Conservation (phyloP, 2,797 vertebrate genomes). For the Botia kubotai region DNA sequence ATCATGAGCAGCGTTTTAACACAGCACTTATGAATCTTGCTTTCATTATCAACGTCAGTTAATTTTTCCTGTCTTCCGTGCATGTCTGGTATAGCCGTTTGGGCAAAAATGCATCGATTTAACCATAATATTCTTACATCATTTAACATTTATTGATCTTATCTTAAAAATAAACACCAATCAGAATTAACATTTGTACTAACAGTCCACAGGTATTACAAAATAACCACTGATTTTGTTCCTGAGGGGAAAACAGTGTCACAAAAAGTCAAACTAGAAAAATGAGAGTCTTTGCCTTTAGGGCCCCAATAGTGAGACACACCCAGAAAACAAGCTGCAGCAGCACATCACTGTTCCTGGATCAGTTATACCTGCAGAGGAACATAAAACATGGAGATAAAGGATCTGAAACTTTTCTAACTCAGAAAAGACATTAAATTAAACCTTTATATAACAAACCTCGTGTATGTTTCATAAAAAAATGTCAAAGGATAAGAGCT, state of each 20-base stretch:
- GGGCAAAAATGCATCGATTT: not conserved
- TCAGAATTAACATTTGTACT: not conserved
- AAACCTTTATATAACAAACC: not conserved
- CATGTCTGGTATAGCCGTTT: not conserved
- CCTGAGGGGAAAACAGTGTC: not conserved
- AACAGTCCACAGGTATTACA: not conserved
- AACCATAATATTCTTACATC: not conserved
- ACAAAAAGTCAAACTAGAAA: not conserved
- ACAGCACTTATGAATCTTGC: too few species aligned
- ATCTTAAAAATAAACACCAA: too few species aligned
- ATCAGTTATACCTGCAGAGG: not conserved
- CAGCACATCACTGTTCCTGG: not conserved
- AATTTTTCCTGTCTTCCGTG: too few species aligned
- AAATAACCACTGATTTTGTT: not conserved
- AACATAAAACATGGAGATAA: not conserved
- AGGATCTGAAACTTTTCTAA: not conserved
- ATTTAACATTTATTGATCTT: too few species aligned
- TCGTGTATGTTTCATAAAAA: too few species aligned
- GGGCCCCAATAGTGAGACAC: constrained; percentile 27
- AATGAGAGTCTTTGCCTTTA: constrained; percentile 19
- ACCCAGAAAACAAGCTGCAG: constrained; percentile 36
- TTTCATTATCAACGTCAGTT: too few species aligned
- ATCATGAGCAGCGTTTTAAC: not conserved
- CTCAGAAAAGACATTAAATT: not conserved
- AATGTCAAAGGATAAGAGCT: too few species aligned